Base-by-base conservation (phyloP, 2,113 vertebrate genomes). In the Cnemophilus loriae region DNA sequence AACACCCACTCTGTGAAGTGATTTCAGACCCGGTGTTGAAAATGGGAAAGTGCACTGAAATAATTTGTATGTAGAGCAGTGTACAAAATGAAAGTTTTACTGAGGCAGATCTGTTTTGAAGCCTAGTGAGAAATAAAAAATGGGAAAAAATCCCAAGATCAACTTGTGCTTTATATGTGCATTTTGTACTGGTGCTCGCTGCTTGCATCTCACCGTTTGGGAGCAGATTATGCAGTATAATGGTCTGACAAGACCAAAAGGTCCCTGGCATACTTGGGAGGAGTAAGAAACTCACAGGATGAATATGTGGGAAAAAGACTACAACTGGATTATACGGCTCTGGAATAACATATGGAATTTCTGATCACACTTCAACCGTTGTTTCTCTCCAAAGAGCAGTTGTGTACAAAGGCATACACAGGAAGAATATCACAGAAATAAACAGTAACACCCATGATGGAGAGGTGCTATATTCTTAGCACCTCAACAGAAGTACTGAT, bases 131-230 rank as follows among this genome's bases (percentile, higher is more conserved):
- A 61, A 46, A 56, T 9, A 49, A 53, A 46, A 92, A 65, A 32
- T 6, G 15, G 28, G 27, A 33, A 71, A 82, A 47, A 7, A 0
- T 0, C 7, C 11, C 27, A 37, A 73, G 53, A 60, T 41, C 28
- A 68, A 73, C 27, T 71, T 37, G 39, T 35, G 26, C 63, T 37
- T 24, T 68, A 7, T 49, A 27, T 32, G 37, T 76, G 53, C 63
- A 69, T 52, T 53, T 76, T 77, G 44, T 55, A 18, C 49, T 57
- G 57, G 50, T 42, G 22, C 20, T 71, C 1, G 1, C 33, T 88
- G 71, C 52, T 63, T 53, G 13, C 71, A 47, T 18, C 68, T 46
- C n/a, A n/a, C 28, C 30, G 26, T 50, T 50, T 63, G 47, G 74
- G 37, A 55, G 57, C 11, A 90, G 24, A 35, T 76, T 46, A 52